Evolutionary conservation across 2,113 vertebrate species (phyloP).

Genomic region (Tyrannus savana): DNA sequence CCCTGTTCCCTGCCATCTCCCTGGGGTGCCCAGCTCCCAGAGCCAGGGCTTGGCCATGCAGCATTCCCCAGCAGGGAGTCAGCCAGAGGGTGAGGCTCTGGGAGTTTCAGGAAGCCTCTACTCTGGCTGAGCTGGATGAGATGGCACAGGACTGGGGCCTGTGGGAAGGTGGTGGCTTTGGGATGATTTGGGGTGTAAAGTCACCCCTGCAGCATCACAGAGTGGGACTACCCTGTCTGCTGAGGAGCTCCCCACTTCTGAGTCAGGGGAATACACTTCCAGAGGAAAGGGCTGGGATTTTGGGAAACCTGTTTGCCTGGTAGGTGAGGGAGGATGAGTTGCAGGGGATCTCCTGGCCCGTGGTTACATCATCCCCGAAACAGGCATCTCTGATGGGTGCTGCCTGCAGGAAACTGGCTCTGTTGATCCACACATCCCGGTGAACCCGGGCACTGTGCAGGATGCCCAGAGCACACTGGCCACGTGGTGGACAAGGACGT

Average conservation of each 20-base stretch:
- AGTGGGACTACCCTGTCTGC: not conserved
- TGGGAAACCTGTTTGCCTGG: constrained; percentile 44
- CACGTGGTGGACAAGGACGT: accelerated
- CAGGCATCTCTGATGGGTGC: not conserved
- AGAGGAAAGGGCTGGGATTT: constrained; percentile 3
- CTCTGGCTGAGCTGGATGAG: not conserved
- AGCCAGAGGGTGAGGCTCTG: not conserved
- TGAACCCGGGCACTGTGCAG: not conserved
- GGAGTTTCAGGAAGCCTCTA: not conserved
- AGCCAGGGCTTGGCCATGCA: not conserved
- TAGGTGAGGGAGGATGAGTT: not conserved
- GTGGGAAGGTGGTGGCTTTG: not conserved
- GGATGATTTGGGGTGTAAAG: not conserved
- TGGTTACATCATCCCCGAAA: constrained; percentile 2
- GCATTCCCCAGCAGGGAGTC: not conserved
- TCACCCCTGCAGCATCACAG: not conserved
- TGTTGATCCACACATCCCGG: not conserved
- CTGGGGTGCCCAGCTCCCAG: not conserved
- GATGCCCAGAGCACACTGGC: not conserved
- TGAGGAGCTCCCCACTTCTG: not conserved
- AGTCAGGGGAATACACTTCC: constrained; percentile 2
- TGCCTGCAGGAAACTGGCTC: not conserved
- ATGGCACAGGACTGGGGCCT: not conserved
- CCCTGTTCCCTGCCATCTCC: not conserved
- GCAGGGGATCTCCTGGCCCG: constrained; percentile 1